Evolutionary conservation across 2,113 vertebrate species (phyloP).

Genomic region (zebrafish (Danio rerio)): GRCz12tu NC_133182.1:18763501-18764000

Average conservation of each 20-base stretch:
- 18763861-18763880: background rate
- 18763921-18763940: background rate
- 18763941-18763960: background rate
- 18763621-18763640: slow-evolving; percentile 44
- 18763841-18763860: background rate
- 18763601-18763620: slow-evolving; percentile 27
- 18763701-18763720: slow-evolving; percentile 79
- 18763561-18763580: background rate
- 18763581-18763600: slow-evolving; percentile 64
- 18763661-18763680: slow-evolving; percentile 63
- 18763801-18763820: slow-evolving; percentile 16
- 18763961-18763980: background rate
- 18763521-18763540: background rate
- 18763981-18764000: too few species aligned
- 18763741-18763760: slow-evolving; percentile 65
- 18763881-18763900: background rate
- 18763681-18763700: slow-evolving; percentile 82
- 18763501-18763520: background rate
- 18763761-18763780: slow-evolving; percentile 34
- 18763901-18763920: slow-evolving; percentile 1
- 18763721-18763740: slow-evolving; percentile 67
- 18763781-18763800: slow-evolving; percentile 35
- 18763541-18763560: background rate
- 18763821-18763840: background rate
- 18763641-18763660: slow-evolving; percentile 65